Evolutionary conservation across 2,113 vertebrate species (phyloP).

Genomic region (Brachyhypopomus gauderio): DNA sequence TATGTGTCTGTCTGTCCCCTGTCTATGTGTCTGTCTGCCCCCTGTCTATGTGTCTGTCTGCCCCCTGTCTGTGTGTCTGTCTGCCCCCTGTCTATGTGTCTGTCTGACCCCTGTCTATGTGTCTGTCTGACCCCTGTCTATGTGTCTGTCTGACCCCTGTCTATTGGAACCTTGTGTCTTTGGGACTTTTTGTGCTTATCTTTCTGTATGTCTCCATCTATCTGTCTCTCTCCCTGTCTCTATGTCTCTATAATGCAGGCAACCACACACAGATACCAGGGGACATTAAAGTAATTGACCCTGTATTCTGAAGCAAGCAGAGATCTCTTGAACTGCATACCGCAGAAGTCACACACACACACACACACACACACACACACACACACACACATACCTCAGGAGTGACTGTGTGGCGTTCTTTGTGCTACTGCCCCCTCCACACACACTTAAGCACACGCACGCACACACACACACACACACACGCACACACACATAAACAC

Average conservation of each 20-base stretch:
- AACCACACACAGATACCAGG: neutral
- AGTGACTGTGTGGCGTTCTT: no score
- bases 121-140: no score
- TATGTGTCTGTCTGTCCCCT: no score
- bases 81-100: no score
- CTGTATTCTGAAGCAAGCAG: neutral
- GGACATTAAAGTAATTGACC: constrained; percentile 2
- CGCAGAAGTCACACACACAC: constrained; percentile 8
- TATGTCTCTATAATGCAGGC: constrained; percentile 13
- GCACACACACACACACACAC: neutral
- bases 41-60: no score
- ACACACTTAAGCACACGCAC: neutral
- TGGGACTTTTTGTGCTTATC: no score
- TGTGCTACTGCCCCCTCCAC: no score
- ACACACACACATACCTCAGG: constrained; percentile 10
- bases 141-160: no score
- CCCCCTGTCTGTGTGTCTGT: no score
- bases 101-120: no score
- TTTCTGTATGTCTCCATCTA: neutral
- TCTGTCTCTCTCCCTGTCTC: neutral
- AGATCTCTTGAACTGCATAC: neutral
- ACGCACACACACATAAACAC: neutral
- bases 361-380: constrained; percentile 30
- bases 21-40: no score
- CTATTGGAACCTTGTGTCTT: no score